A percentile compares a stretch with the other conserved stretches of the same genome.
Evolutionary conservation across 2,888 invertebrate species (phyloP).

Genomic region (Brachypalpus laphriformis): DNA sequence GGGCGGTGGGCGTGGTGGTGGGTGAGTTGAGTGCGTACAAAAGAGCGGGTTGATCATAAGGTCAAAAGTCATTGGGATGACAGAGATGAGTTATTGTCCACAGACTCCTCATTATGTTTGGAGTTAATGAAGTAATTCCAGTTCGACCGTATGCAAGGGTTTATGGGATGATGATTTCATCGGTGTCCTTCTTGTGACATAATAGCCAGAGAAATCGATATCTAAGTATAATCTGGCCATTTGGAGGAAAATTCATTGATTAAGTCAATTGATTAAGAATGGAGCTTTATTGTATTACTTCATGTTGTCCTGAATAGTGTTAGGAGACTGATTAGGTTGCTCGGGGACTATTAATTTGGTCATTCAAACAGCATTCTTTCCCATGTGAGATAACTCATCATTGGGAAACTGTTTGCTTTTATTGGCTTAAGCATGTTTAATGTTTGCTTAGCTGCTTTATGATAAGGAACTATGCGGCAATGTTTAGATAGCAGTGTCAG

Average conservation of each 20-base stretch:
- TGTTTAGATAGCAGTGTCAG: not conserved
- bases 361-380: too few relatives aligned
- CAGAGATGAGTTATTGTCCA: constrained; percentile 12
- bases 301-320: not conserved
- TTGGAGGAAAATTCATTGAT: not conserved
- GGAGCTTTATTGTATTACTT: not conserved
- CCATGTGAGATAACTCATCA: not conserved
- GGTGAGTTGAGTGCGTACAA: not conserved
- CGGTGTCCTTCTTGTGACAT: constrained; percentile 6
- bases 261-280: not conserved
- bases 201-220: not conserved
- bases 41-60: not conserved
- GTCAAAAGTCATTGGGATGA: constrained; percentile 11
- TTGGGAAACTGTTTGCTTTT: not conserved
- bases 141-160: not conserved
- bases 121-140: constrained; percentile 7
- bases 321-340: not conserved
- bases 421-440: not conserved
- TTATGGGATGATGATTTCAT: constrained; percentile 9
- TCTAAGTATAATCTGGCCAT: too few relatives aligned
- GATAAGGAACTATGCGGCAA: not conserved
- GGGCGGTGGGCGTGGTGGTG: constrained; percentile 24
- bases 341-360: not conserved
- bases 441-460: not conserved
- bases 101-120: constrained; percentile 11